These are phyloP conservation scores for Malacoraja senta DNA, from an alignment of 2,797 vertebrate genomes.

Conservation along the genomic window DNA sequence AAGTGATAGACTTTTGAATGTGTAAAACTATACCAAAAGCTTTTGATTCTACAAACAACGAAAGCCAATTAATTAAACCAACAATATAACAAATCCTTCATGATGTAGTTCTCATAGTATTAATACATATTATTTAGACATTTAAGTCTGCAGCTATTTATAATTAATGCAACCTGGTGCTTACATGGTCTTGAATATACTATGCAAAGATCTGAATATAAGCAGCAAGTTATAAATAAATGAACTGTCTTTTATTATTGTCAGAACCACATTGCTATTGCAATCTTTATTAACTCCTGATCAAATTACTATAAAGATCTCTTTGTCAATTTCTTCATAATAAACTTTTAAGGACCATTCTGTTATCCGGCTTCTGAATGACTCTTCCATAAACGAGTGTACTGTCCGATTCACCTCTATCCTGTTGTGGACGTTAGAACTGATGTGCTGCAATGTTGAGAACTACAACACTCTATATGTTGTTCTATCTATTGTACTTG, in stretches of 20 bases:
- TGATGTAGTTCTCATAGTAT: not conserved
- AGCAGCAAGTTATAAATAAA: slow-evolving; percentile 1
- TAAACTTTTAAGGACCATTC: not conserved
- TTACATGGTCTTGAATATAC: not conserved
- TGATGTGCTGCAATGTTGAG: too few species aligned
- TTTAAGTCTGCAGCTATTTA: not conserved
- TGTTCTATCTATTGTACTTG: too few species aligned
- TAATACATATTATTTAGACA: not conserved
- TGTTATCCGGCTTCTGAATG: too few species aligned
- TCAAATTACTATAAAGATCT: not conserved
- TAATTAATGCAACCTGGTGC: not conserved
- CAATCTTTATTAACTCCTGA: not conserved
- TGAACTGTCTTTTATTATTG: not conserved
- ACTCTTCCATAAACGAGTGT: too few species aligned
- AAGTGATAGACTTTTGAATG: slow-evolving; percentile 14
- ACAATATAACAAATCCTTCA: not conserved
- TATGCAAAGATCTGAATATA: not conserved
- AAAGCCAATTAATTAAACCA: not conserved
- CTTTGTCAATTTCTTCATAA: not conserved
- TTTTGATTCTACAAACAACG: not conserved
- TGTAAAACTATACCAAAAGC: not conserved
- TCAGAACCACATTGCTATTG: not conserved
- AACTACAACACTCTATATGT: too few species aligned
- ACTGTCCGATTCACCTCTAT: too few species aligned
- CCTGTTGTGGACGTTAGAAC: too few species aligned